Base-by-base conservation (phyloP, 1,140 invertebrate species). In the Microvelia longipes region DNA sequence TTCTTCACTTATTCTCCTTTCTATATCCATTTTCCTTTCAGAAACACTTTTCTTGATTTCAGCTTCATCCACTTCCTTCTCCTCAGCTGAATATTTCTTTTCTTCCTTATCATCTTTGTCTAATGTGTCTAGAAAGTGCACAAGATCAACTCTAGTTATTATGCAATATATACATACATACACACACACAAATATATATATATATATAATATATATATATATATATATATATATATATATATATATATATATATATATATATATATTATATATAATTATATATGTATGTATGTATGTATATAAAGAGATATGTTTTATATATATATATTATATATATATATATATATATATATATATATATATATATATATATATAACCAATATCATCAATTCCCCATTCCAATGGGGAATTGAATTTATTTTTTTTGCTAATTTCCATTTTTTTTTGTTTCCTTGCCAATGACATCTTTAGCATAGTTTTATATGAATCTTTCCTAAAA, bases 21-120 rank as follows among this genome's bases (percentile, higher is more conserved):
- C 85, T 66, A 88, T 89, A 80, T 88, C 85, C 76, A 86, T 82
- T 71, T 86, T 85, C 69, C 86, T 81, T 76, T 88, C 86, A 27
- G 85, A 85, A 62, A 88, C 87, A 25, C 85, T 85, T 67, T 84
- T 85, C 71, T 86, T 87, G 28, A 84, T 82, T 69, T 76, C 75
- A 15, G 24, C 79, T 70, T 84, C 81, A 73, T 85, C 82, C 1
- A 88, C 79, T 28, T 83, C 83, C 75, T 89, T 89, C 74, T 89
- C 87, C 77, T 90, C 87, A 26, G 86, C 87, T 5, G 86, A 87
- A 75, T 89, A 89, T 77, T 89, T 89, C 35, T 83, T 82, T 79
- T 88, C 85, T 75, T 87, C 84, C 19, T 50, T 50, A 62, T 70
- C 65, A 66, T 70, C 69, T 66, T 70, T 61, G 35, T 50, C 1